Percentiles rank a stretch among this genome's conserved stretches.
phyloP scores from a whole-genome alignment of 2,113 vertebrate species.

The Tetrao urogallus region DNA sequence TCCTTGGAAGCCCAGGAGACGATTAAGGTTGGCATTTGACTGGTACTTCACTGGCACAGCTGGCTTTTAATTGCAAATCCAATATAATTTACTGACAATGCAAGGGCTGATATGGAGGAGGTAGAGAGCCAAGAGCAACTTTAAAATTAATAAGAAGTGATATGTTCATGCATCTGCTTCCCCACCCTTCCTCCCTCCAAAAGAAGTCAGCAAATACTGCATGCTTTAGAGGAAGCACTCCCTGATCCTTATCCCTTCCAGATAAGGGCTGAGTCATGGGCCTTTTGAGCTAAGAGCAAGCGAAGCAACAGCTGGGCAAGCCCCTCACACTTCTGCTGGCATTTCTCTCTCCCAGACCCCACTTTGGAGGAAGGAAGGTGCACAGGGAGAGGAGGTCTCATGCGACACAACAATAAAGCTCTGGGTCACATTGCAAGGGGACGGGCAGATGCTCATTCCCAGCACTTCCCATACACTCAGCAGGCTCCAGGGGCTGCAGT shows the following conservation, averaged over 20 bases:
- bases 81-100: constrained; percentile 54
- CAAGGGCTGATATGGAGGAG: constrained; percentile 3
- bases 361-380: background rate
- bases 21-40: constrained; percentile 48
- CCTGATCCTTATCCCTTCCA: background rate
- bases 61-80: constrained; percentile 69
- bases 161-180: background rate
- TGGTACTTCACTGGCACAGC: constrained; percentile 59
- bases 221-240: rapidly evolving
- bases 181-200: background rate
- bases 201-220: background rate
- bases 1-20: constrained; percentile 25
- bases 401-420: rapidly evolving
- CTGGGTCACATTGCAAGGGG: background rate
- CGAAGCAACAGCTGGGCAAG: background rate
- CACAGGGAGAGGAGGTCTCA: rapidly evolving
- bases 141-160: constrained; percentile 62
- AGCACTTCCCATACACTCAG: rapidly evolving
- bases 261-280: background rate
- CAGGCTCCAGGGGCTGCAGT: background rate
- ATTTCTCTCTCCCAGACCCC: background rate
- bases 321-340: background rate
- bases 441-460: background rate
- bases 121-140: constrained; percentile 35
- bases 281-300: background rate